A percentile compares a stretch with the other conserved stretches of the same genome.
Conservation (phyloP, 1,140 invertebrate species). For the Drosophila pachea region DNA sequence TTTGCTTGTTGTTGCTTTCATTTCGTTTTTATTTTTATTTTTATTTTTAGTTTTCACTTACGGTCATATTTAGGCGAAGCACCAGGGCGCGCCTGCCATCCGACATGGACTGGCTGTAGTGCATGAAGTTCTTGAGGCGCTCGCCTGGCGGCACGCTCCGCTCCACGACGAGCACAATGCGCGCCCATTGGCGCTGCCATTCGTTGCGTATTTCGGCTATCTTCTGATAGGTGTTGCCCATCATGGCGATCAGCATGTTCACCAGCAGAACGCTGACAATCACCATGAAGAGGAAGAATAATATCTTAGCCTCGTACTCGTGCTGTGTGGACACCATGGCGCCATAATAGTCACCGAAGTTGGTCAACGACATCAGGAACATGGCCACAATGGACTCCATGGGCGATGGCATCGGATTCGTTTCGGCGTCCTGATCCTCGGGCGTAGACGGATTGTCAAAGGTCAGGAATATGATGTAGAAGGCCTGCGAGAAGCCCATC, state of each 20-base stretch:
- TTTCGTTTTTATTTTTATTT: neutral
- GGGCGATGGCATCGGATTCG: slow-evolving; percentile 92
- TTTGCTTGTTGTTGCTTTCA: neutral
- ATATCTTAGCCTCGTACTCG: slow-evolving; percentile 91
- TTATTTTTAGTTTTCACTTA: slow-evolving; percentile 76
- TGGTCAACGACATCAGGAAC: slow-evolving; percentile 98
- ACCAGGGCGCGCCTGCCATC: slow-evolving; percentile 93
- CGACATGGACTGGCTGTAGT: slow-evolving; percentile 97
- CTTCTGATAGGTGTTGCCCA: slow-evolving; percentile 99
- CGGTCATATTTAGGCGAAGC: slow-evolving; percentile 89
- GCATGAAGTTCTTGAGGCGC: slow-evolving; percentile 89
- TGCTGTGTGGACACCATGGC: slow-evolving; percentile 93
- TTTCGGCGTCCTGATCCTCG: slow-evolving; percentile 85
- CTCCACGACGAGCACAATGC: slow-evolving; percentile 98
- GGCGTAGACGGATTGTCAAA: slow-evolving; percentile 86
- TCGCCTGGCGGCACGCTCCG: slow-evolving; percentile 94
- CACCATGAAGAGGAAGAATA: slow-evolving; percentile 97
- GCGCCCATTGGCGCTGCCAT: slow-evolving; percentile 99
- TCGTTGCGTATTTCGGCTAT: slow-evolving; percentile 98
- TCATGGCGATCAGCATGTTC: slow-evolving; percentile 99
- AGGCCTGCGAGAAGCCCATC: slow-evolving; percentile 98
- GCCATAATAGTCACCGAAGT: slow-evolving; percentile 96
- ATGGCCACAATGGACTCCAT: slow-evolving; percentile 97
- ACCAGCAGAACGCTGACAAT: slow-evolving; percentile 96
- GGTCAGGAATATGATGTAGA: slow-evolving; percentile 94